phyloP scores from a whole-genome alignment of 2,888 invertebrate species.

The Parnassius apollo region DNA sequence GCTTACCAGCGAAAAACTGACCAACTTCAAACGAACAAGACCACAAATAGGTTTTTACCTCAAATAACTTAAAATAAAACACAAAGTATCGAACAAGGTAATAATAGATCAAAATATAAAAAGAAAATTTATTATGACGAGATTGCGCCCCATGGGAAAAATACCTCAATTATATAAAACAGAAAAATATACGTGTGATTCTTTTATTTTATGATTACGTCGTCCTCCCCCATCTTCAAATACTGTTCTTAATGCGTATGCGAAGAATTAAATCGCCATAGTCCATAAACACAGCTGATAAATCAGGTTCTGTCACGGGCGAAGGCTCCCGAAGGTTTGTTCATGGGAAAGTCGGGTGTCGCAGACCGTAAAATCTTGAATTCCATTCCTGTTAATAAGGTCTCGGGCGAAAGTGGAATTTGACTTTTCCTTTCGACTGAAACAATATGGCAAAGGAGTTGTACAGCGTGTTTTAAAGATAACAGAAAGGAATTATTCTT shows the following conservation, averaged over 20 bases:
- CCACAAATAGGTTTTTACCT: no score
- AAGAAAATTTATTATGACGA: no score
- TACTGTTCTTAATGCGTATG: neutral
- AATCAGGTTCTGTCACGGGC: conserved; percentile 52
- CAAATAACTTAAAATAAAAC: no score
- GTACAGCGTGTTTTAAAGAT: neutral
- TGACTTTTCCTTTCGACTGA: conserved; percentile 52
- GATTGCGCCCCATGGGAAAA: no score
- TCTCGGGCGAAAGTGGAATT: conserved; percentile 51
- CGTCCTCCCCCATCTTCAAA: neutral
- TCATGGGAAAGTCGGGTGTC: conserved; percentile 45
- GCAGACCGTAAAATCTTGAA: conserved; percentile 49
- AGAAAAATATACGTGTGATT: neutral
- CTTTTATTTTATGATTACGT: neutral
- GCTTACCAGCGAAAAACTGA: no score
- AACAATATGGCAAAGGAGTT: conserved; percentile 19
- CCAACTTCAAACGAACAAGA: no score
- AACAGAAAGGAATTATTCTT: no score
- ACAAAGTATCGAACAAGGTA: no score
- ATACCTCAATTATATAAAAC: neutral
- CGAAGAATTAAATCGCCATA: conserved; percentile 15
- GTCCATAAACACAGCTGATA: conserved; percentile 57
- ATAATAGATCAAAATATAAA: no score
- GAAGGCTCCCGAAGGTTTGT: conserved; percentile 43
- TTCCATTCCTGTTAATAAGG: conserved; percentile 43